A percentile compares a stretch with the other conserved stretches of the same genome.
Evolutionary conservation across 2,113 vertebrate genomes (phyloP).

Genomic region (Microtus richardsoni): DNA sequence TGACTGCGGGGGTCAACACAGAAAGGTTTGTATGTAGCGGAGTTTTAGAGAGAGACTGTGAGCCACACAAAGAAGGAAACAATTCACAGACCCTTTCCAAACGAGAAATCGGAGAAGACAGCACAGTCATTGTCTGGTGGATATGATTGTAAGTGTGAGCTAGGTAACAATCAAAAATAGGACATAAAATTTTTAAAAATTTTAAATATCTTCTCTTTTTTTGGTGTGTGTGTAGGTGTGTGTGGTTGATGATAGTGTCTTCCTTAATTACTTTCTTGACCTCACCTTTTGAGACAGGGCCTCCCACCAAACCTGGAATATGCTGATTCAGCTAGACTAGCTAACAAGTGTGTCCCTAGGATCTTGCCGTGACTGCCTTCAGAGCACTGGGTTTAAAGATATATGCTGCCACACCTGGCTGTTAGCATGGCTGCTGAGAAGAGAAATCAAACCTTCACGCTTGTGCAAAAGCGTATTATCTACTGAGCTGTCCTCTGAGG

Average conservation of each 20-base stretch:
- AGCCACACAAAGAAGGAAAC: neutral
- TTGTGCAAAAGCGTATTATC: neutral
- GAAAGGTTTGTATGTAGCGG: neutral
- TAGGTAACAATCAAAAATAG: neutral
- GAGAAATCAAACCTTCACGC: neutral
- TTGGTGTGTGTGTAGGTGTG: neutral
- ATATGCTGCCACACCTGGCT: too few species aligned
- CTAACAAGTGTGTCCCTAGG: too few species aligned
- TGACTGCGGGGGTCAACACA: neutral
- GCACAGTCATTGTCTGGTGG: neutral
- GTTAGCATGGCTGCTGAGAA: neutral
- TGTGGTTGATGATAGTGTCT: neutral
- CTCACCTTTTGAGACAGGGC: neutral
- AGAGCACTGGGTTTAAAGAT: neutral
- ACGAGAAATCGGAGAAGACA: conserved; percentile 35
- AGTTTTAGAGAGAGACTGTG: rapidly evolving
- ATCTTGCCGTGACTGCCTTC: too few species aligned
- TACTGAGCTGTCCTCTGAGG: neutral
- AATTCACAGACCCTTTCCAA: conserved; percentile 11
- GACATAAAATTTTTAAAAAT: neutral
- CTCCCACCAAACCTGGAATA: neutral
- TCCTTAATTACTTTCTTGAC: neutral
- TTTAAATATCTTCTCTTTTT: too few species aligned
- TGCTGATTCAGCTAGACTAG: neutral
- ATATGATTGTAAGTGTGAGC: neutral